phyloP scores from a whole-genome alignment of 2,113 vertebrate species.

The Nothobranchius kuhntae region DNA sequence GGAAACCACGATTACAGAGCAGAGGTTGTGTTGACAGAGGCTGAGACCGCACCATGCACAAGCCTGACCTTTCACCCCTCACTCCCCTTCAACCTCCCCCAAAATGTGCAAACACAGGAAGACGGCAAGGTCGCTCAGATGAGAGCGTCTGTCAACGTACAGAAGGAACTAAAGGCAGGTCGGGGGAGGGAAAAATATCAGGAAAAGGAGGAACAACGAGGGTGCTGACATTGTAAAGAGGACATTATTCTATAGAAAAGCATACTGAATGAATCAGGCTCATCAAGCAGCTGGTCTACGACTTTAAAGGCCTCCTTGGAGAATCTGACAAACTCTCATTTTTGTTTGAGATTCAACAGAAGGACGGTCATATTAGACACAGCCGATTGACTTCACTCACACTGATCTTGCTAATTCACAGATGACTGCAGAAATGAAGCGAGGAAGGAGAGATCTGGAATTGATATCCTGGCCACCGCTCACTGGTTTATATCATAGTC shows the following conservation, averaged over 20 bases:
- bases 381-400: conserved; percentile 60
- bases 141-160: conserved; percentile 72
- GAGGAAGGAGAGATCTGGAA: conserved; percentile 41
- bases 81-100: conserved; percentile 42
- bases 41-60: conserved; percentile 62
- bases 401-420: conserved; percentile 59
- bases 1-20: conserved; percentile 60
- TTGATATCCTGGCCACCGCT: conserved; percentile 48
- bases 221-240: conserved; percentile 45
- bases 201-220: conserved; percentile 6
- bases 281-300: conserved; percentile 35
- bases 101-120: conserved; percentile 70
- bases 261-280: conserved; percentile 53
- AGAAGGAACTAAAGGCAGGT: conserved; percentile 63
- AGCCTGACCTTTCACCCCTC: conserved; percentile 68
- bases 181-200: neutral
- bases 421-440: conserved; percentile 49
- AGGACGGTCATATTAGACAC: conserved; percentile 51
- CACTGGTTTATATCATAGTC: conserved; percentile 63
- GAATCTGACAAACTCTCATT: conserved; percentile 25
- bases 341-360: conserved; percentile 53
- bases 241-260: conserved; percentile 40
- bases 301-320: conserved; percentile 22
- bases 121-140: conserved; percentile 67
- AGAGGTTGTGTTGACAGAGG: conserved; percentile 76